phyloP scores from a whole-genome alignment of 1,140 invertebrate species.

The Paracyclopina nana region DNA sequence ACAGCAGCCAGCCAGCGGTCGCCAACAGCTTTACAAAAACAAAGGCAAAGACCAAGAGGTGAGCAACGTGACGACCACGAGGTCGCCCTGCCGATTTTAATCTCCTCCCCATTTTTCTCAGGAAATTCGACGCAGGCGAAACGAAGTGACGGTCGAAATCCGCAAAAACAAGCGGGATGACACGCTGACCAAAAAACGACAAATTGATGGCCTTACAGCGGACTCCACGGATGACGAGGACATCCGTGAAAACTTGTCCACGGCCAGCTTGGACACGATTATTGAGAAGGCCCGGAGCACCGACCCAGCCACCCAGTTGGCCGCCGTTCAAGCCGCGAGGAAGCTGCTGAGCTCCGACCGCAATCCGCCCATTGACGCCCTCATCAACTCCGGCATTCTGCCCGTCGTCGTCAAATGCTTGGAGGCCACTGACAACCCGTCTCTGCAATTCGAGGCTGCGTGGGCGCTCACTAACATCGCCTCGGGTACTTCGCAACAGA shows the following conservation, averaged over 20 bases:
- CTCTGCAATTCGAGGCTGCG: constrained; percentile 91
- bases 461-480: constrained; percentile 99
- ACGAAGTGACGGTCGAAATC: constrained; percentile 32
- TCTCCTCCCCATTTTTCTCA: not conserved
- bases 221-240: constrained; percentile 20
- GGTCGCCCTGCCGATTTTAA: too few relatives aligned
- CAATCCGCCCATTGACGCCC: constrained; percentile 94
- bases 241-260: constrained; percentile 38
- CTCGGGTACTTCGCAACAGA: constrained; percentile 86
- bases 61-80: not conserved
- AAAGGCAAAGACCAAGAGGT: constrained; percentile 14
- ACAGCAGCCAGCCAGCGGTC: too few relatives aligned
- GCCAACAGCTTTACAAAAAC: constrained; percentile 10
- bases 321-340: constrained; percentile 53
- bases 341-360: constrained; percentile 89
- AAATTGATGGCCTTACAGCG: not conserved
- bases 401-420: constrained; percentile 81
- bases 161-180: constrained; percentile 36
- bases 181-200: constrained; percentile 25
- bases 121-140: constrained; percentile 30
- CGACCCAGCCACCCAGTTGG: constrained; percentile 47
- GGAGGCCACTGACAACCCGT: constrained; percentile 59
- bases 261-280: constrained; percentile 42
- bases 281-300: constrained; percentile 46
- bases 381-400: constrained; percentile 80